A percentile compares a stretch with the other conserved stretches of the same genome.
These are phyloP conservation scores for Mesoclemmys tuberculata DNA, from an alignment of 2,113 vertebrate genomes.

Conservation along the genomic window DNA sequence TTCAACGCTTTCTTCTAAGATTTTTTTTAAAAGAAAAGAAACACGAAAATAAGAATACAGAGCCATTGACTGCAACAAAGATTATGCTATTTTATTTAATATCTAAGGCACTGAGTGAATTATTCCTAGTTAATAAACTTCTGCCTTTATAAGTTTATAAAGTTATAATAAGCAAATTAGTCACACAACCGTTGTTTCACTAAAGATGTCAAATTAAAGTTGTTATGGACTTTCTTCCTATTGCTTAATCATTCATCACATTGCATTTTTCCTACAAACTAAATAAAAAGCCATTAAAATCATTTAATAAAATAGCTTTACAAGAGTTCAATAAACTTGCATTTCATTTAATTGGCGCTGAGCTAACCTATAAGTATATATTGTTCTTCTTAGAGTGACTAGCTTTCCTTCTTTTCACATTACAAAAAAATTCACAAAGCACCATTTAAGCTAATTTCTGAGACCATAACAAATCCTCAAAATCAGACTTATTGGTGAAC, in stretches of 20 bases:
- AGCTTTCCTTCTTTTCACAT: neutral
- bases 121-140: neutral
- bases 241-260: accelerated
- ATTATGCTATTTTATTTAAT: neutral
- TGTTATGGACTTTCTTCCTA: neutral
- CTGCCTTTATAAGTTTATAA: too few species aligned
- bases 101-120: neutral
- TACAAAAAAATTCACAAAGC: neutral
- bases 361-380: neutral
- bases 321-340: neutral
- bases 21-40: slow-evolving; percentile 21
- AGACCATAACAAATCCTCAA: neutral
- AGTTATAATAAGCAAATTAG: neutral
- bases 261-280: neutral
- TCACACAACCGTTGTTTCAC: neutral
- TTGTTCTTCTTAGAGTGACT: neutral
- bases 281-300: neutral
- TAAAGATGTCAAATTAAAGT: slow-evolving; percentile 1
- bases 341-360: neutral
- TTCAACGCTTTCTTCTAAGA: slow-evolving; percentile 85
- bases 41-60: slow-evolving; percentile 32
- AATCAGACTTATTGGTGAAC: slow-evolving; percentile 14
- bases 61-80: slow-evolving; percentile 21
- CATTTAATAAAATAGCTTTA: neutral
- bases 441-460: neutral